Conservation (phyloP, 1,140 invertebrate genomes). For the Hydropsyche tenuis region DNA sequence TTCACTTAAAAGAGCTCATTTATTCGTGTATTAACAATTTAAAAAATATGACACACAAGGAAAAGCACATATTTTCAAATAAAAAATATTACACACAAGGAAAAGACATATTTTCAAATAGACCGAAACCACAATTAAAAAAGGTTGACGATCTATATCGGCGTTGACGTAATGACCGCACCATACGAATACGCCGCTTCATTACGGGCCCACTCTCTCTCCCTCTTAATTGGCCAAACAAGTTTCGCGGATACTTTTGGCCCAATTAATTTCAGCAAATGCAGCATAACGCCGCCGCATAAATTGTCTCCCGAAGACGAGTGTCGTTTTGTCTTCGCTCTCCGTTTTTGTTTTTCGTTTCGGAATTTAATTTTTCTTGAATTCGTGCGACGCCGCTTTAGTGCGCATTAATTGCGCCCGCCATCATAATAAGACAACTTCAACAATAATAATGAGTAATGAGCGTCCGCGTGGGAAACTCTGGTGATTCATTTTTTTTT, state of each 20-base stretch:
- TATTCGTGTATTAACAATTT: too few species aligned
- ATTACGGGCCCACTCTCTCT: constrained; percentile 11
- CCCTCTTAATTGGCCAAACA: constrained; percentile 45
- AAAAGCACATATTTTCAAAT: too few species aligned
- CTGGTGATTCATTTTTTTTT: background rate
- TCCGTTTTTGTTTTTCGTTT: too few species aligned
- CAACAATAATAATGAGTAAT: constrained; percentile 36
- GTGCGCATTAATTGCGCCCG: constrained; percentile 32
- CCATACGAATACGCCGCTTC: constrained; percentile 14
- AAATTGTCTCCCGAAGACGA: constrained; percentile 42
- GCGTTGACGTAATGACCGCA: background rate
- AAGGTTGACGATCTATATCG: constrained; percentile 1
- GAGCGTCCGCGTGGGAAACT: constrained; percentile 30
- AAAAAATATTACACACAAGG: too few species aligned
- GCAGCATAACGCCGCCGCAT: constrained; percentile 31
- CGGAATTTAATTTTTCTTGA: too few species aligned
- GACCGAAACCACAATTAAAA: background rate
- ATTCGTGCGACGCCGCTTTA: background rate
- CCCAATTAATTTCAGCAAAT: constrained; percentile 47
- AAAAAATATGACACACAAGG: too few species aligned
- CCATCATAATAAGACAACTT: constrained; percentile 31
- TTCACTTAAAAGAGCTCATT: too few species aligned
- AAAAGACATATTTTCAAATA: background rate
- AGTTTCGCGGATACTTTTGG: constrained; percentile 33
- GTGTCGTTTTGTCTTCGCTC: background rate